Evolutionary conservation across 2,888 invertebrate species (phyloP).

Genomic region (Athrips mouffetella): DNA sequence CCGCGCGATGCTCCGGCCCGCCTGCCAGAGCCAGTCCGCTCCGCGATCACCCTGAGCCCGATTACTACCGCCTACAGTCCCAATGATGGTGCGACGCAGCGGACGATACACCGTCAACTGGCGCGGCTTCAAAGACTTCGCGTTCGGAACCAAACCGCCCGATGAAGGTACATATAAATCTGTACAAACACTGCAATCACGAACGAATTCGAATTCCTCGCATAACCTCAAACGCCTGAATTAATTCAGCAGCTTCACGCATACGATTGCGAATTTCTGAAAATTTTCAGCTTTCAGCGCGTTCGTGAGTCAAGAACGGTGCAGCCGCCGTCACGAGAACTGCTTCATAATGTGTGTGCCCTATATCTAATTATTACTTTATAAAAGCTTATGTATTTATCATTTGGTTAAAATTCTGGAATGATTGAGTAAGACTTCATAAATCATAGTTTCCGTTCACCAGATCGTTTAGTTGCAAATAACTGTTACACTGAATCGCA

Average conservation of each 20-base stretch:
- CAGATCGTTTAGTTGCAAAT: background rate
- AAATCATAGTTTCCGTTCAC: background rate
- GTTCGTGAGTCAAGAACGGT: conserved; percentile 7
- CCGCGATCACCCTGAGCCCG: conserved; percentile 32
- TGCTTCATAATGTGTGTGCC: background rate
- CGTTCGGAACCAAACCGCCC: conserved; percentile 67
- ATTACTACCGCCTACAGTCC: conserved; percentile 30
- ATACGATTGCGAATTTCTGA: conserved; percentile 4
- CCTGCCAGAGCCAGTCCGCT: conserved; percentile 37
- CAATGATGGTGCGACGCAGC: conserved; percentile 74
- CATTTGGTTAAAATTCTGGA: background rate
- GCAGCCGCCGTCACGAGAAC: conserved; percentile 4
- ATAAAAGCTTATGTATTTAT: background rate
- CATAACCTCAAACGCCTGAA: conserved; percentile 46
- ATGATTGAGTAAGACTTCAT: background rate
- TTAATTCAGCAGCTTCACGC: conserved; percentile 4
- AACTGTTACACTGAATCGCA: background rate
- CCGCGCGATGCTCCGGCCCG: conserved; percentile 52
- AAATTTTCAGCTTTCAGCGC: conserved; percentile 8
- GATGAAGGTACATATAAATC: conserved; percentile 59
- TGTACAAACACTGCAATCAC: conserved; percentile 9
- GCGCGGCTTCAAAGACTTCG: conserved; percentile 71
- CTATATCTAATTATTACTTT: background rate
- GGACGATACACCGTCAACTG: conserved; percentile 75
- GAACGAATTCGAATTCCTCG: conserved; percentile 24